Percentiles rank a stretch among this genome's conserved stretches.
phyloP scores from a whole-genome alignment of 2,888 invertebrate species.

The Pycnomerus fuliginosus region DNA sequence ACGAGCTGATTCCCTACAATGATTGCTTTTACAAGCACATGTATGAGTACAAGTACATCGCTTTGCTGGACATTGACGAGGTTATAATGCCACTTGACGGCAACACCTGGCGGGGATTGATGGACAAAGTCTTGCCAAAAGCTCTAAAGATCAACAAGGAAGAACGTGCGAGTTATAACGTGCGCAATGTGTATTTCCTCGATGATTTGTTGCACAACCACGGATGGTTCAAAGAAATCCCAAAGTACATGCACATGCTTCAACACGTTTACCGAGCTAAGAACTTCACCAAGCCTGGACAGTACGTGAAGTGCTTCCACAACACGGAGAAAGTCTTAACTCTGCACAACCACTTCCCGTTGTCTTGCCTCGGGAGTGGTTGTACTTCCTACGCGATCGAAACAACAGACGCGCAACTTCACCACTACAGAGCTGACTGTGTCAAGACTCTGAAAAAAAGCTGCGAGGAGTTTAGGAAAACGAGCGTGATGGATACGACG shows the following conservation, averaged over 20 bases:
- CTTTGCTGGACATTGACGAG: conserved; percentile 92
- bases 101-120: conserved; percentile 71
- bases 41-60: conserved; percentile 85
- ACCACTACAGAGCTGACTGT: conserved; percentile 93
- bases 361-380: conserved; percentile 73
- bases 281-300: conserved; percentile 90
- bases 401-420: conserved; percentile 80
- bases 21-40: conserved; percentile 93
- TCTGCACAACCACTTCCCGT: conserved; percentile 89
- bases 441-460: conserved; percentile 82
- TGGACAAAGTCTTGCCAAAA: conserved; percentile 67
- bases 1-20: conserved; percentile 94
- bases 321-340: conserved; percentile 86
- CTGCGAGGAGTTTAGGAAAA: conserved; percentile 79
- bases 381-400: conserved; percentile 85
- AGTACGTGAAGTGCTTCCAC: conserved; percentile 93
- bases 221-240: conserved; percentile 76
- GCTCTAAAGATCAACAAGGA: conserved; percentile 67
- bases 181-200: conserved; percentile 89
- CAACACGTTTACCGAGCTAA: conserved; percentile 88
- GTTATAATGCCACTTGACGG: conserved; percentile 86
- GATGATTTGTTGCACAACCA: conserved; percentile 83
- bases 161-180: conserved; percentile 79
- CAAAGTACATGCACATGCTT: conserved; percentile 90
- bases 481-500: conserved; percentile 79